Evolutionary conservation across 2,797 vertebrate genomes (phyloP).

Genomic region (Vultur gryphus): DNA sequence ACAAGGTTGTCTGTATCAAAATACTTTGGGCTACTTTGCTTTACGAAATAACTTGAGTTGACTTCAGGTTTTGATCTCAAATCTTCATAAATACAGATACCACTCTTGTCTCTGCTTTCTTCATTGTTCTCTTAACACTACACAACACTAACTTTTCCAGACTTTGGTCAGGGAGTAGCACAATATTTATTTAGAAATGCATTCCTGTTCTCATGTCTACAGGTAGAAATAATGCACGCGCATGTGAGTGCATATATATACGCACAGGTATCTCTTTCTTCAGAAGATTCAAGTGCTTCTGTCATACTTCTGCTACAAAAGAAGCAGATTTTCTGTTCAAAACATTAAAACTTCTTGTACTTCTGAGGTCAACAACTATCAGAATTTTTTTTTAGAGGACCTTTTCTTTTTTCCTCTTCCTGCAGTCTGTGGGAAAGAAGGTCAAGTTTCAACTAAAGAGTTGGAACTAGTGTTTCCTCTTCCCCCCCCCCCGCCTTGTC

Average conservation of each 20-base stretch:
- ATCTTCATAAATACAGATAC: background rate
- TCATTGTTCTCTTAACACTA: background rate
- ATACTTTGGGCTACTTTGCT: background rate
- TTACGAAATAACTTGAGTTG: background rate
- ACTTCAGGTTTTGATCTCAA: background rate
- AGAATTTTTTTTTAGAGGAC: background rate
- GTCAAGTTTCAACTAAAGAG: background rate
- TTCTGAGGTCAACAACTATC: background rate
- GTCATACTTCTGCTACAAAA: background rate
- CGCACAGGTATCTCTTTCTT: background rate
- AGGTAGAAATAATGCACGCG: background rate
- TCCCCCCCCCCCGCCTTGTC: fast-evolving
- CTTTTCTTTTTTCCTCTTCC: background rate
- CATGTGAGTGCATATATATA: no score
- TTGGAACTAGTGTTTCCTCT: background rate
- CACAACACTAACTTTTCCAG: background rate
- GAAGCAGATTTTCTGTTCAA: background rate
- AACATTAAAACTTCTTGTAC: background rate
- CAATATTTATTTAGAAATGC: background rate
- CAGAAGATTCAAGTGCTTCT: background rate
- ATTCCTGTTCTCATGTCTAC: background rate
- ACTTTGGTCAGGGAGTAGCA: background rate
- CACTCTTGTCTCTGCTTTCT: background rate
- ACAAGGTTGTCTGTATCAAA: background rate
- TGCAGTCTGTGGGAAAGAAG: background rate